Conservation (phyloP, 2,113 vertebrate genomes). For the Paralichthys olivaceus region DNA sequence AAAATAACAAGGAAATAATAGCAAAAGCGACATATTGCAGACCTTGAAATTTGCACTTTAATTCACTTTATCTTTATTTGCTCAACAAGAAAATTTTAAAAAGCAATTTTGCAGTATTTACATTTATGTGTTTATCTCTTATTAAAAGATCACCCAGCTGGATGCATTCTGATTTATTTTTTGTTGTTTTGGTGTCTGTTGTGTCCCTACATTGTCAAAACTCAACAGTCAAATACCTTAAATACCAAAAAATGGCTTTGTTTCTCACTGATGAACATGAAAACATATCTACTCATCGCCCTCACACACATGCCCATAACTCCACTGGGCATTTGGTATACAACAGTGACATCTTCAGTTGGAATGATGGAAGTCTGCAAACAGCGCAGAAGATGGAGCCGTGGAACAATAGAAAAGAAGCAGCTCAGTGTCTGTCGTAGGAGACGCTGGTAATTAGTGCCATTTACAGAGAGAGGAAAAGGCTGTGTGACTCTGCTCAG, state of each 20-base stretch:
- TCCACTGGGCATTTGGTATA: conserved; percentile 68
- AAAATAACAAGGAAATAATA: not conserved
- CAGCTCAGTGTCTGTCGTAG: conserved; percentile 20
- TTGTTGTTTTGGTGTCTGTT: conserved; percentile 1
- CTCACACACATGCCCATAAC: not conserved
- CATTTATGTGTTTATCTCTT: conserved; percentile 10
- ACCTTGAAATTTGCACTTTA: not conserved
- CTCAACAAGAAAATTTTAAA: conserved; percentile 3
- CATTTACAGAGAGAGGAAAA: conserved; percentile 67
- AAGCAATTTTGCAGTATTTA: conserved; percentile 6
- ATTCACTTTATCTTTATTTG: not conserved
- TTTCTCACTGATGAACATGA: conserved; percentile 57
- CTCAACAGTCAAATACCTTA: conserved; percentile 45
- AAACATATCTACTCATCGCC: conserved; percentile 38
- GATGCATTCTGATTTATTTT: conserved; percentile 29
- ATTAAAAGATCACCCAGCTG: conserved; percentile 39
- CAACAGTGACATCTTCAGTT: conserved; percentile 85
- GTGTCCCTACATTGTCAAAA: conserved; percentile 44
- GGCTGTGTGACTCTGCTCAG: conserved; percentile 43
- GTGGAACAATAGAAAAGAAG: conserved; percentile 38
- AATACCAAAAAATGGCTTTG: conserved; percentile 49
- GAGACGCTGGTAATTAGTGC: conserved; percentile 70
- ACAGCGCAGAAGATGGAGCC: not conserved
- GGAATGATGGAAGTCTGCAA: conserved; percentile 27
- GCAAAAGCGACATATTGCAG: not conserved